Percentiles rank a stretch among this genome's conserved stretches.
Evolutionary conservation across 2,113 vertebrate species (phyloP).

Genomic region (Corythornis vintsioides): DNA sequence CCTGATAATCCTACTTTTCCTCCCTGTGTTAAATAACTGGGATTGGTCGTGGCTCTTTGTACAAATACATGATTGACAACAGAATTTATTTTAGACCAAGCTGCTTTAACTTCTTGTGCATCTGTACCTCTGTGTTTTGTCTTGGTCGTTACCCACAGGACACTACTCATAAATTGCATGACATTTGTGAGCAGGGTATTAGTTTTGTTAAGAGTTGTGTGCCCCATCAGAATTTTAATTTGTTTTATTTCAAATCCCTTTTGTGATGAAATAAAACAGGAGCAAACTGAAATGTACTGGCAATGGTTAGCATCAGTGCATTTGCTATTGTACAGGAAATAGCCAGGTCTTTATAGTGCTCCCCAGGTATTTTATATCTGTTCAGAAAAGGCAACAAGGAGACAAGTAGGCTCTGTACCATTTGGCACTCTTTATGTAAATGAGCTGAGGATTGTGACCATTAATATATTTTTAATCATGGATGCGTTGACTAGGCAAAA

Average conservation of each 20-base stretch:
- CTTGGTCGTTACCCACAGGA: neutral
- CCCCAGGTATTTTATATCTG: neutral
- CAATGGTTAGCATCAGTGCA: neutral
- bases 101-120: neutral
- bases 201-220: neutral
- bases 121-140: neutral
- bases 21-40: neutral
- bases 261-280: neutral
- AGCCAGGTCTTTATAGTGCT: neutral
- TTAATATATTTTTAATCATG: constrained; percentile 23
- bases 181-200: neutral
- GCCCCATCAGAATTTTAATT: neutral
- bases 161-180: neutral
- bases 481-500: neutral
- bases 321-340: neutral
- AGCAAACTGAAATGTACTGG: neutral
- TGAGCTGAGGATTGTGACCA: neutral
- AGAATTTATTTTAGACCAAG: neutral
- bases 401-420: neutral
- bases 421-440: neutral
- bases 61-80: neutral
- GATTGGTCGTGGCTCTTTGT: no score
- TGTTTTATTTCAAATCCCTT: neutral
- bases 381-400: neutral
- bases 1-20: neutral